Base-by-base conservation (phyloP, 2,888 invertebrate genomes). In the Autographa pulchrina region DNA sequence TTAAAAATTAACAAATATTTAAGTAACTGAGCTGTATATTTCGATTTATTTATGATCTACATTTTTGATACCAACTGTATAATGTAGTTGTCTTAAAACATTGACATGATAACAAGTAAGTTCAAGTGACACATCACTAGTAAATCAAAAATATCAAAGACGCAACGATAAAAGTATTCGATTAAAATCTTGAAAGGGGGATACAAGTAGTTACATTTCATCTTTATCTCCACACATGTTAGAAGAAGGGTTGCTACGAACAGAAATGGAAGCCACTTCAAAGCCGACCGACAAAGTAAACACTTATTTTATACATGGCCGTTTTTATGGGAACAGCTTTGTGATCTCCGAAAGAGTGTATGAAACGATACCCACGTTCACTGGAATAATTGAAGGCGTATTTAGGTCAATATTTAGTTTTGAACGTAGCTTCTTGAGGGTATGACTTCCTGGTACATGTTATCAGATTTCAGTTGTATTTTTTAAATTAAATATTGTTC, bases 201-300 rank as follows among this genome's bases (percentile, higher is more conserved):
- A 62, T 71, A 81, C 66, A 73, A 77, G 73, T 78, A 81, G 85
- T 85, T 77, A 83, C 82, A 87, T 89, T 87, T 88, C 86, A 85
- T 86, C 87, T 90, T 92, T 91, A 92, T 92, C 92, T 89, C 78
- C 83, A 73, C 89, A 91, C 87, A 88, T 90, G 91, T 89, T 75
- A 89, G 83, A 81, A 83, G 88, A 93, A 92, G 94, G 94, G 94
- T 94, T 94, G 90, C 87, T 87, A 91, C 88, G 89, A 89, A 90
- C 91, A 91, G 89, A 91, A 91, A 93, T 93, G 91, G 89, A 91
- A 91, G 88, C 94, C 94, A 94, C 95, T 95, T 95, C 94, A 95
- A 94, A 93, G 86, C 80, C 78, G 80, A 82, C 89, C 90, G 89
- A 91, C 91, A 92, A 91, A 93, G 93, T 91, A 92, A 93, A 93